Conservation (phyloP, 2,888 invertebrate genomes). For the Athrips mouffetella region DNA sequence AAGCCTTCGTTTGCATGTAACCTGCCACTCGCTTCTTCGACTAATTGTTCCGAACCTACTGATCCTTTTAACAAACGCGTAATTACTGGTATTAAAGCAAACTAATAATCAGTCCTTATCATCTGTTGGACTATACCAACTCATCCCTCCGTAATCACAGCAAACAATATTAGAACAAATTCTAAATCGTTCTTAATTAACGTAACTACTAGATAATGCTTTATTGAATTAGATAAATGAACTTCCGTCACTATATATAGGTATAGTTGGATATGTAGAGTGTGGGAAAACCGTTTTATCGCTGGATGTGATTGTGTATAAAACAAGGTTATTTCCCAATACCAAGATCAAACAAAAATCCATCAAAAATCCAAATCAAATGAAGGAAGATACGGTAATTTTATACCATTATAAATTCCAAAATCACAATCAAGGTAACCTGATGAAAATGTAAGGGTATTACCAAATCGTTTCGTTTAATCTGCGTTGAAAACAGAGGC, state of each 20-base stretch:
- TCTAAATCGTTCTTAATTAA: slow-evolving; percentile 8
- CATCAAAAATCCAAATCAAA: too few species aligned
- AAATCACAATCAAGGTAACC: too few species aligned
- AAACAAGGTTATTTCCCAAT: background rate
- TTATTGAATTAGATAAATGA: slow-evolving; percentile 19
- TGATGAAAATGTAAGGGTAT: background rate
- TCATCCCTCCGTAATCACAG: slow-evolving; percentile 9
- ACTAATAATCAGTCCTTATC: slow-evolving; percentile 11
- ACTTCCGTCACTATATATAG: slow-evolving; percentile 30
- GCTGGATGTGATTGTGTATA: slow-evolving; percentile 14
- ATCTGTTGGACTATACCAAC: slow-evolving; percentile 2
- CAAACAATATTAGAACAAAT: slow-evolving; percentile 11
- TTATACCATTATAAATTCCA: too few species aligned
- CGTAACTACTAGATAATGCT: slow-evolving; percentile 21
- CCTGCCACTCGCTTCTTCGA: slow-evolving; percentile 3
- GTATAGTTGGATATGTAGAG: slow-evolving; percentile 30
- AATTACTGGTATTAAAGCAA: slow-evolving; percentile 9
- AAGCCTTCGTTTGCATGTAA: slow-evolving; percentile 6
- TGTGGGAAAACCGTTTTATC: slow-evolving; percentile 33
- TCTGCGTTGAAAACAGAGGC: slow-evolving; percentile 49
- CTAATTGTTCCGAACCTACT: slow-evolving; percentile 9
- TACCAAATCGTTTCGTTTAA: slow-evolving; percentile 22
- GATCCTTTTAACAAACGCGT: slow-evolving; percentile 9
- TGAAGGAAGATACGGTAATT: too few species aligned
- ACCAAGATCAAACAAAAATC: background rate